A percentile compares a stretch with the other conserved stretches of the same genome.
Evolutionary conservation across 1,140 invertebrate species (phyloP).

Genomic region (Heliconius melpomene): DNA sequence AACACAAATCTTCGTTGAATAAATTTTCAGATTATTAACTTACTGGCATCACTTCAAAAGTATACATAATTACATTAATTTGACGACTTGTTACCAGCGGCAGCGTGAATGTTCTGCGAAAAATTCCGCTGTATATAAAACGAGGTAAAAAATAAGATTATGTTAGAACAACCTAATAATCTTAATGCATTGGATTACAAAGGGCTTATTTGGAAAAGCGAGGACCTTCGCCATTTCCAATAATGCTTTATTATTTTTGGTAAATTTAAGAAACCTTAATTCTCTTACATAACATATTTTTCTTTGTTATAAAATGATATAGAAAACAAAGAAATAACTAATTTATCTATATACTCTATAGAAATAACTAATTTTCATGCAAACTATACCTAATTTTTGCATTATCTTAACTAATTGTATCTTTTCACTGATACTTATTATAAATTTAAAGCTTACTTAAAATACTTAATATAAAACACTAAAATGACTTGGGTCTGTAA

Average conservation of each 20-base stretch:
- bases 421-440: background rate
- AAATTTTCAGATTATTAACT: conserved; percentile 14
- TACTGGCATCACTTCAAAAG: conserved; percentile 36
- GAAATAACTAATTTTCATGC: too few relatives aligned
- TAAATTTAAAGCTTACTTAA: background rate
- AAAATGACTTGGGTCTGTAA: conserved; percentile 27
- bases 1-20: background rate
- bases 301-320: background rate
- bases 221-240: conserved; percentile 1
- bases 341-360: too few relatives aligned
- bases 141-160: conserved; percentile 57
- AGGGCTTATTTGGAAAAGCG: conserved; percentile 42
- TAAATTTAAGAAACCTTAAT: background rate
- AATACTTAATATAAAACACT: background rate
- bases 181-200: conserved; percentile 71
- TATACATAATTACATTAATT: conserved; percentile 43
- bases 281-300: background rate
- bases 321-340: background rate
- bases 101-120: conserved; percentile 31
- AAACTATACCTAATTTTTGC: too few relatives aligned
- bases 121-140: conserved; percentile 43
- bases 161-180: conserved; percentile 69
- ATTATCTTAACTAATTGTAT: background rate
- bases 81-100: conserved; percentile 35
- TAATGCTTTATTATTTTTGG: conserved; percentile 15